Base-by-base conservation (phyloP, 2,888 invertebrate genomes). In the Eurytoma adleriae region DNA sequence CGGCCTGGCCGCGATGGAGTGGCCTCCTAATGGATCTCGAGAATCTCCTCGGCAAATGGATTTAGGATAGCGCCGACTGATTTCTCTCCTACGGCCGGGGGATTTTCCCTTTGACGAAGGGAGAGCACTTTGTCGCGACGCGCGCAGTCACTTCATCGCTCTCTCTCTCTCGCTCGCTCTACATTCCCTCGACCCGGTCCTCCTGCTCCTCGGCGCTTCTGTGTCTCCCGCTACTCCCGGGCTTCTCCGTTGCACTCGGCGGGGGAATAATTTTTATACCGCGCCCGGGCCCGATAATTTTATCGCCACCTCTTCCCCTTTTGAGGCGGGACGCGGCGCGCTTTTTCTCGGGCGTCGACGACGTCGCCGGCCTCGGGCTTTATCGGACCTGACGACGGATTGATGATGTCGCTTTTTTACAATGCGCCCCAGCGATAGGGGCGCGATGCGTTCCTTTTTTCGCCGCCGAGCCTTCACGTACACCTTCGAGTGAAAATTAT, bases 41-140 rank as follows among this genome's bases (percentile, higher is more conserved):
- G 69, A 74, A 79, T 72, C 75, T 75, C 79, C 18, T 27, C 62
- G 52, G 70, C 70, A 79, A 80, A 80, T 80, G 62, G 72, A 77
- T 80, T 77, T 30, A 56, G 70, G 54, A 74, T 68, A 79, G 56
- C 68, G 62, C 18, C 74, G 57, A 80, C 68, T 77, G 72, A 80
- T 77, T 80, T 80, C 62, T 77, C 72, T 77, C 72, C 56, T 69
- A 52, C 56, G 61, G 30, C 61, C 48, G 30, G 13, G 30, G 13
- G 40, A 20, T 12, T 40, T 77, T 66, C 40, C 52, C 66, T 78
- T 78, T 78, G 72, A 78, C 54, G 54, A 66, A 67, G 52, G 27
- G 59, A 30, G 54, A 61, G 61, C 48, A 68, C 72, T 72, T 72
- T 73, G 68, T 72, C 64, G 56, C 30, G 67, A 16, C n/a, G 71